phyloP scores from a whole-genome alignment of 1,140 invertebrate species.

The Centruroides vittatus region DNA sequence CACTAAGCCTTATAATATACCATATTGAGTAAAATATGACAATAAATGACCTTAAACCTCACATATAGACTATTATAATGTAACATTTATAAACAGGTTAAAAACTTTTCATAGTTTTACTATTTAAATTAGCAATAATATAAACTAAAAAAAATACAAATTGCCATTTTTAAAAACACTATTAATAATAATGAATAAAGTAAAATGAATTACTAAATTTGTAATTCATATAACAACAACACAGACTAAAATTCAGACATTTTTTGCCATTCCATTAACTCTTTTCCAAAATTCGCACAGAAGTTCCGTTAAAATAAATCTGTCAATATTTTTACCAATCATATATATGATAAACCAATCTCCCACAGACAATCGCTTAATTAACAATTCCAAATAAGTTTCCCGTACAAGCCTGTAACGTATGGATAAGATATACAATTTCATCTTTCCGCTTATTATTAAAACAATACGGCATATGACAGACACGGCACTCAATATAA shows the following conservation, averaged over 20 bases:
- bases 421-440: conserved; percentile 75
- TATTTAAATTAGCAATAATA: too few relatives aligned
- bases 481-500: conserved; percentile 51
- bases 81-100: too few relatives aligned
- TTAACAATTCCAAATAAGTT: conserved; percentile 80
- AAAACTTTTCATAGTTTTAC: too few relatives aligned
- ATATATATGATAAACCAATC: conserved; percentile 93
- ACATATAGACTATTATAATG: too few relatives aligned
- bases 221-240: too few relatives aligned
- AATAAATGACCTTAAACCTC: too few relatives aligned
- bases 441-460: conserved; percentile 62
- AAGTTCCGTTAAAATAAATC: conserved; percentile 78
- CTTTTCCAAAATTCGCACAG: conserved; percentile 78
- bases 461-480: conserved; percentile 60
- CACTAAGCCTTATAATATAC: too few relatives aligned
- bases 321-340: conserved; percentile 87
- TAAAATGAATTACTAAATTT: too few relatives aligned
- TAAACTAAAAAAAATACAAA: too few relatives aligned
- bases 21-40: too few relatives aligned
- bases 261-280: conserved; percentile 31
- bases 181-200: too few relatives aligned
- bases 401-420: conserved; percentile 67
- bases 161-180: too few relatives aligned
- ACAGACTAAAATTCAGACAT: background rate
- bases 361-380: conserved; percentile 75